phyloP scores from a whole-genome alignment of 2,888 invertebrate species.

The Brachycybe producta region DNA sequence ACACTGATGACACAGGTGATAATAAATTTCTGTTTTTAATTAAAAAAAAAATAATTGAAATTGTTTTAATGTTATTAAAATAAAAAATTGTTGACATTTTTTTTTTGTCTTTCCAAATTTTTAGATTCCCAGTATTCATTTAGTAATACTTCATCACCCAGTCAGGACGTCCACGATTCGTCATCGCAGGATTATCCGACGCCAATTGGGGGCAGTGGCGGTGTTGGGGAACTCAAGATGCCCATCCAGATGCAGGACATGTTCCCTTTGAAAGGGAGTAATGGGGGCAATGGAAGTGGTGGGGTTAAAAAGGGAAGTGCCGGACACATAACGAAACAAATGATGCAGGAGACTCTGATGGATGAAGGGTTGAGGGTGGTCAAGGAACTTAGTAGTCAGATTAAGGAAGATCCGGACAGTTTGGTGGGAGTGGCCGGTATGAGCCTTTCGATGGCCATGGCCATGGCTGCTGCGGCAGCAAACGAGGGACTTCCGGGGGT shows the following conservation, averaged over 20 bases:
- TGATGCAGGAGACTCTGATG: slow-evolving; percentile 35
- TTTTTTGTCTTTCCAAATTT: not conserved
- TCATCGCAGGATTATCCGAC: slow-evolving; percentile 39
- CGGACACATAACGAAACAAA: slow-evolving; percentile 26
- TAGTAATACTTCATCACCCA: slow-evolving; percentile 45
- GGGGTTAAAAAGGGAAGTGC: slow-evolving; percentile 23
- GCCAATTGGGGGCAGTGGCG: slow-evolving; percentile 12
- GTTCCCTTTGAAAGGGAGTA: slow-evolving; percentile 18
- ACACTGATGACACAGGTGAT: slow-evolving; percentile 21
- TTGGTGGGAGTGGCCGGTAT: slow-evolving; percentile 12
- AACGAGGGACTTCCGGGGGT: not conserved
- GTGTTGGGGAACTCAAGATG: slow-evolving; percentile 1
- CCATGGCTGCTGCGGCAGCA: not conserved
- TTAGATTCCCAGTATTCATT: slow-evolving; percentile 60
- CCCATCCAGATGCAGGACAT: slow-evolving; percentile 20
- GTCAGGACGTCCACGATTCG: slow-evolving; percentile 41
- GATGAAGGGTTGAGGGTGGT: slow-evolving; percentile 40
- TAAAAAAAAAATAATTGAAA: not conserved
- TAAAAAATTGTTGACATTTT: not conserved
- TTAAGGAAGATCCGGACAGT: slow-evolving; percentile 24
- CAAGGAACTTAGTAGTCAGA: slow-evolving; percentile 28
- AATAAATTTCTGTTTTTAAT: not conserved
- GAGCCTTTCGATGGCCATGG: slow-evolving; percentile 2
- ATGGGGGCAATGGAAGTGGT: slow-evolving; percentile 13
- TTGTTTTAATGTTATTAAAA: not conserved